A percentile compares a stretch with the other conserved stretches of the same genome.
These are phyloP conservation scores for Latheticus oryzae DNA, from an alignment of 2,888 invertebrate species.

Conservation along the genomic window DNA sequence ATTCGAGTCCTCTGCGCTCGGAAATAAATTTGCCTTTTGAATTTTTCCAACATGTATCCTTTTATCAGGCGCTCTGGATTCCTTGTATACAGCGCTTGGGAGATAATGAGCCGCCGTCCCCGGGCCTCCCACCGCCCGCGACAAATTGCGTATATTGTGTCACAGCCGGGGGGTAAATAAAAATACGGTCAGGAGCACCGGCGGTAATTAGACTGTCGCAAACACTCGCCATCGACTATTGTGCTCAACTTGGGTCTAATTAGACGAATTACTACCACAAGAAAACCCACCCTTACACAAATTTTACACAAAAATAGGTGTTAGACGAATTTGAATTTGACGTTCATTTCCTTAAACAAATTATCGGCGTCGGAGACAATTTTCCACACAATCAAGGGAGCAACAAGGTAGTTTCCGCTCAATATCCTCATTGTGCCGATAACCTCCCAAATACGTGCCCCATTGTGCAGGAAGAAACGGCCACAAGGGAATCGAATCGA, in stretches of 20 bases:
- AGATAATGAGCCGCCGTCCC: slow-evolving; percentile 55
- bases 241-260: slow-evolving; percentile 32
- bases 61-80: slow-evolving; percentile 54
- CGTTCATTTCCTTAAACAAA: no score
- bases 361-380: slow-evolving; percentile 12
- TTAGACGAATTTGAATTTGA: not conserved
- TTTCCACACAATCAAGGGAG: slow-evolving; percentile 44
- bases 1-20: slow-evolving; percentile 50
- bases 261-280: slow-evolving; percentile 37
- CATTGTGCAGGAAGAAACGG: slow-evolving; percentile 25
- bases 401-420: slow-evolving; percentile 53
- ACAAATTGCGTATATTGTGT: slow-evolving; percentile 65
- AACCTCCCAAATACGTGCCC: slow-evolving; percentile 43
- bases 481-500: slow-evolving; percentile 29
- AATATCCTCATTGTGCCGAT: slow-evolving; percentile 55
- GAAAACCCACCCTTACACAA: no score
- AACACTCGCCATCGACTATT: slow-evolving; percentile 62
- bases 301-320: not conserved
- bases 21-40: slow-evolving; percentile 63
- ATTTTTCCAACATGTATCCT: slow-evolving; percentile 62
- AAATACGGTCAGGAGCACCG: slow-evolving; percentile 57
- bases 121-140: slow-evolving; percentile 45
- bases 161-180: slow-evolving; percentile 64
- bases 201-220: slow-evolving; percentile 69
- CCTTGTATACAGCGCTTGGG: slow-evolving; percentile 47